Percentiles rank a stretch among this genome's conserved stretches.
phyloP scores from a whole-genome alignment of 2,113 vertebrate genomes.

The Toxostoma redivivum region DNA sequence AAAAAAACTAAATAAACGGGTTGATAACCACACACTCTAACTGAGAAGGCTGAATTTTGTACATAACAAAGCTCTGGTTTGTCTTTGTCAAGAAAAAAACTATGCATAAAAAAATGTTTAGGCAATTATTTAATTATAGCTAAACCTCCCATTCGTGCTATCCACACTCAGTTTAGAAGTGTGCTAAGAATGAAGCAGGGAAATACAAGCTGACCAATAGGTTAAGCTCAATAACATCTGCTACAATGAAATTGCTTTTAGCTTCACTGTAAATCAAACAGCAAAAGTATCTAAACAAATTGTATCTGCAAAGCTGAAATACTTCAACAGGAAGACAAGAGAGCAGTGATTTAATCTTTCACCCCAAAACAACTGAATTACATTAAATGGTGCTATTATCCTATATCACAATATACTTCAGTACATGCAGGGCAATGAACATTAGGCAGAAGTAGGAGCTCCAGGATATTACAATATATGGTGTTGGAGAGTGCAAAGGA shows the following conservation, averaged over 20 bases:
- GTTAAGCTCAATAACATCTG: neutral
- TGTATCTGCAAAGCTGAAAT: neutral
- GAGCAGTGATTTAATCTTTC: slow-evolving; percentile 14
- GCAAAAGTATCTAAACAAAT: neutral
- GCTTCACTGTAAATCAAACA: neutral
- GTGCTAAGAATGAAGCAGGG: neutral
- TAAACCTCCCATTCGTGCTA: neutral
- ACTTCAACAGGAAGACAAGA: neutral
- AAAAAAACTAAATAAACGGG: neutral
- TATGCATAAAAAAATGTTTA: rapidly evolving
- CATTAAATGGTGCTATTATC: neutral
- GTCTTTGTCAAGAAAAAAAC: neutral
- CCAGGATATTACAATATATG: neutral
- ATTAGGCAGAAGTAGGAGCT: neutral
- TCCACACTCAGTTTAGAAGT: rapidly evolving
- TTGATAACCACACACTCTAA: neutral
- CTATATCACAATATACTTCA: neutral
- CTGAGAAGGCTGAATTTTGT: neutral
- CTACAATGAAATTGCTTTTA: neutral
- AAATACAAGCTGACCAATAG: neutral
- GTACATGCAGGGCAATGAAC: neutral
- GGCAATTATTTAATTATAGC: neutral
- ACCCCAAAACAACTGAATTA: neutral
- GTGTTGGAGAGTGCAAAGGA: neutral
- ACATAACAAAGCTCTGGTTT: neutral